A percentile compares a stretch with the other conserved stretches of the same genome.
Conservation (phyloP, 2,797 vertebrate genomes). For the Sebastolobus altivelis region DNA sequence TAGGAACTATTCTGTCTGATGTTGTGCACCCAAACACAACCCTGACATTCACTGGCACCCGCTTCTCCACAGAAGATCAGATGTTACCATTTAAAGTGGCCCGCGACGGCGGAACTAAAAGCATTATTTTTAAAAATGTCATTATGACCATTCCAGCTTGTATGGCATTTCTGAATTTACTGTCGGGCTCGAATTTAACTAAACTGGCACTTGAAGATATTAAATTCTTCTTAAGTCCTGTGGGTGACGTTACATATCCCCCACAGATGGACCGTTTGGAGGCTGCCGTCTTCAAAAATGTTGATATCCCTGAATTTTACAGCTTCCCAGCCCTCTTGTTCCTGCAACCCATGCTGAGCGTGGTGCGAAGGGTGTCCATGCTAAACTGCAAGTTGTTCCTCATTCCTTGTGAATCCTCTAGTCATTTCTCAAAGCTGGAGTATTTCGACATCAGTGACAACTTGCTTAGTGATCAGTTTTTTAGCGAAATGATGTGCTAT, state of each 20-base stretch:
- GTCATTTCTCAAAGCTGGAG: conserved; percentile 58
- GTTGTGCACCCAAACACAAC: conserved; percentile 60
- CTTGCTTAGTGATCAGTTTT: conserved; percentile 68
- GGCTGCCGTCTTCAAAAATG: conserved; percentile 39
- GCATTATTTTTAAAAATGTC: conserved; percentile 69
- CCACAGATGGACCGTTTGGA: conserved; percentile 45
- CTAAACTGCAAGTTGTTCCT: conserved; percentile 75
- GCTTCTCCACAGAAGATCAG: neutral
- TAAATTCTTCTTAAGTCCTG: conserved; percentile 44
- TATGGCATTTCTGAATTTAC: neutral
- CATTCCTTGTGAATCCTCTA: conserved; percentile 67
- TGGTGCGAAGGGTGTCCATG: conserved; percentile 70
- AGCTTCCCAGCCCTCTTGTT: conserved; percentile 55
- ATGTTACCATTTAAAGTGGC: neutral
- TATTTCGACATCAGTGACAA: conserved; percentile 85
- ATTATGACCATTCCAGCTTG: conserved; percentile 35
- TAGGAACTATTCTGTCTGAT: conserved; percentile 75
- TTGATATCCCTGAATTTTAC: conserved; percentile 69
- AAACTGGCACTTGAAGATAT: conserved; percentile 67
- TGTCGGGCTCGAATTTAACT: conserved; percentile 28
- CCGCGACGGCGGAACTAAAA: conserved; percentile 19
- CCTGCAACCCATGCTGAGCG: conserved; percentile 17
- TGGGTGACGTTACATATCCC: rapidly evolving
- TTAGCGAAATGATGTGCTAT: conserved; percentile 76
- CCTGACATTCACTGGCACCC: conserved; percentile 73